These are phyloP conservation scores for Altica lythri DNA, from an alignment of 2,888 invertebrate genomes.

Conservation along the genomic window DNA sequence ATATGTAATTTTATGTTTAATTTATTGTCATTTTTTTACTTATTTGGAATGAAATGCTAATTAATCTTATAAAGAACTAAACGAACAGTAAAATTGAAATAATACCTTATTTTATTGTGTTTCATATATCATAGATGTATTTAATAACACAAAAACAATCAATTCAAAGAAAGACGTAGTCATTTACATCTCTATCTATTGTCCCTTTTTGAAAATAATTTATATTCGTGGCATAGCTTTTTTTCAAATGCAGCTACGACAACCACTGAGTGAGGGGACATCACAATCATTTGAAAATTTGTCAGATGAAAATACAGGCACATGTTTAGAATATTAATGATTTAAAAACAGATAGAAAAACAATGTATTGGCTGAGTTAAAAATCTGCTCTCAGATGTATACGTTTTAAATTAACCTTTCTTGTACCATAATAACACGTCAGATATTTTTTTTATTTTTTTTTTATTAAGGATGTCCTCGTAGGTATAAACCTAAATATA, in stretches of 20 bases:
- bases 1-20: no score
- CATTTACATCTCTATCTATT: constrained; percentile 24
- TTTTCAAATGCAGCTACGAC: constrained; percentile 29
- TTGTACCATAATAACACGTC: no score
- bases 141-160: constrained; percentile 21
- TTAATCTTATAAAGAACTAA: no score
- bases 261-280: constrained; percentile 32
- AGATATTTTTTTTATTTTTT: no score
- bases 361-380: constrained; percentile 27
- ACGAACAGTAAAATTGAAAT: no score
- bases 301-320: constrained; percentile 30
- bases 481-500: no score
- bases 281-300: constrained; percentile 33
- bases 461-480: no score
- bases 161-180: constrained; percentile 17
- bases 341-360: constrained; percentile 26
- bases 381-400: no score
- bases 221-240: constrained; percentile 27
- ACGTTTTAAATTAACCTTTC: no score
- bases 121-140: constrained; percentile 2
- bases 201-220: constrained; percentile 26
- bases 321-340: constrained; percentile 31
- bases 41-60: no score
- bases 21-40: no score
- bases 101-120: no score